phyloP scores from a whole-genome alignment of 1,140 invertebrate species.

The Augochlora pura region DNA sequence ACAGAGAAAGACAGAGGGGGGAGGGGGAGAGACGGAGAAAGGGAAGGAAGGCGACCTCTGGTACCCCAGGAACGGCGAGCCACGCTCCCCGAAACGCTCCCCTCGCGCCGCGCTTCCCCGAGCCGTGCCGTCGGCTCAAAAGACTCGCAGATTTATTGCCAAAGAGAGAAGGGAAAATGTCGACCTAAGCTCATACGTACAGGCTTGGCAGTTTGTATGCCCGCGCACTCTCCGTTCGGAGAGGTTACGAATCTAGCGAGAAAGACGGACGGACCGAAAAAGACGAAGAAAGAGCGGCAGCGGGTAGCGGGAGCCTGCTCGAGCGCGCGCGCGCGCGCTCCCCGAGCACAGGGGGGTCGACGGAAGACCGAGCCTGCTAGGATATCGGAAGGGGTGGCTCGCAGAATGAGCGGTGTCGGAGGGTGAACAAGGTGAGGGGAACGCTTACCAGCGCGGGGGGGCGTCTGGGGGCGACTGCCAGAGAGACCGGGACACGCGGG shows the following conservation, averaged over 20 bases:
- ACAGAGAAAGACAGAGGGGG: constrained; percentile 44
- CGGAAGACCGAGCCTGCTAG: constrained; percentile 38
- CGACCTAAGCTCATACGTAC: constrained; percentile 81
- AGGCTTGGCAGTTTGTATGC: constrained; percentile 77
- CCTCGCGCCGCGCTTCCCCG: constrained; percentile 40
- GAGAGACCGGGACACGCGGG: too few species aligned
- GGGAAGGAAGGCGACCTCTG: constrained; percentile 54
- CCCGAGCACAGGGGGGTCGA: constrained; percentile 34
- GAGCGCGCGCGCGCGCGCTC: constrained; percentile 4
- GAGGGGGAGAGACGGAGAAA: constrained; percentile 54
- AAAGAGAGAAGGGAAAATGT: constrained; percentile 79
- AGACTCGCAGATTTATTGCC: constrained; percentile 80
- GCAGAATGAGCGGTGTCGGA: constrained; percentile 58
- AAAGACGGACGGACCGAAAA: constrained; percentile 54
- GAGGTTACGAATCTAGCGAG: constrained; percentile 55
- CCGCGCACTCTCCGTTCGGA: constrained; percentile 65
- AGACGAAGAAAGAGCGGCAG: constrained; percentile 29
- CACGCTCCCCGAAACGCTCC: constrained; percentile 55
- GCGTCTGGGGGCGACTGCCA: too few species aligned
- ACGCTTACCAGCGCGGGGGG: constrained; percentile 46
- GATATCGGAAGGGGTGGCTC: constrained; percentile 66
- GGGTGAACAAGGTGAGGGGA: constrained; percentile 46
- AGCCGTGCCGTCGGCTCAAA: constrained; percentile 71
- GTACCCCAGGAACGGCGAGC: constrained; percentile 61
- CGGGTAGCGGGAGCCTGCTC: constrained; percentile 58